These are phyloP conservation scores for Hylaeus anthracinus DNA, from an alignment of 1,140 invertebrate genomes.

Conservation along the genomic window DNA sequence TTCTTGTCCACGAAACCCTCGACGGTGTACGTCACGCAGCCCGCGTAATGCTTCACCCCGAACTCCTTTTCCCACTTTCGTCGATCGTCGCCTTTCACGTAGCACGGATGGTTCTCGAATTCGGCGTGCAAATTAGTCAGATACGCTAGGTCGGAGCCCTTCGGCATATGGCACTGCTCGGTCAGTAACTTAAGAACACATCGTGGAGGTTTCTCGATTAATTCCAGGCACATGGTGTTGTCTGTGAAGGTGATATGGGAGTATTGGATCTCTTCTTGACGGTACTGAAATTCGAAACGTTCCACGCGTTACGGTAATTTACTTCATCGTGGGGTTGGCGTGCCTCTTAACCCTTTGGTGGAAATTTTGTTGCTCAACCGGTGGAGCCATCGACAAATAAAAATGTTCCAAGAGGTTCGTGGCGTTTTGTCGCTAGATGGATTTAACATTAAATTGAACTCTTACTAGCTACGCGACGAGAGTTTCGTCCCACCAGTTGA, in stretches of 20 bases:
- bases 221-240: conserved; percentile 92
- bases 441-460: no score
- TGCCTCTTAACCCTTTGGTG: background rate
- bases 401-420: no score
- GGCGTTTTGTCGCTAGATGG: no score
- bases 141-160: conserved; percentile 94
- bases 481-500: background rate
- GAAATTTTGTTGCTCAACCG: no score
- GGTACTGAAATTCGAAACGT: conserved; percentile 84
- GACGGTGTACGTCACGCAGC: conserved; percentile 94
- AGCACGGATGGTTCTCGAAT: conserved; percentile 92
- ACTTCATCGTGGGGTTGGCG: background rate
- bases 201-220: conserved; percentile 94
- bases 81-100: conserved; percentile 93
- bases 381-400: no score
- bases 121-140: conserved; percentile 94
- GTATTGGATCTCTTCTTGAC: conserved; percentile 93
- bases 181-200: conserved; percentile 93
- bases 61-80: conserved; percentile 96
- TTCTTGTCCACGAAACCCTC: conserved; percentile 99
- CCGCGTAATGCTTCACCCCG: conserved; percentile 96
- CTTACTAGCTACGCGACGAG: no score
- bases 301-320: conserved; percentile 24
- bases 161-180: conserved; percentile 96
- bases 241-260: conserved; percentile 95